These are phyloP conservation scores for Menidia beryllina DNA, from an alignment of 2,113 vertebrate species.

Conservation along the genomic window DNA sequence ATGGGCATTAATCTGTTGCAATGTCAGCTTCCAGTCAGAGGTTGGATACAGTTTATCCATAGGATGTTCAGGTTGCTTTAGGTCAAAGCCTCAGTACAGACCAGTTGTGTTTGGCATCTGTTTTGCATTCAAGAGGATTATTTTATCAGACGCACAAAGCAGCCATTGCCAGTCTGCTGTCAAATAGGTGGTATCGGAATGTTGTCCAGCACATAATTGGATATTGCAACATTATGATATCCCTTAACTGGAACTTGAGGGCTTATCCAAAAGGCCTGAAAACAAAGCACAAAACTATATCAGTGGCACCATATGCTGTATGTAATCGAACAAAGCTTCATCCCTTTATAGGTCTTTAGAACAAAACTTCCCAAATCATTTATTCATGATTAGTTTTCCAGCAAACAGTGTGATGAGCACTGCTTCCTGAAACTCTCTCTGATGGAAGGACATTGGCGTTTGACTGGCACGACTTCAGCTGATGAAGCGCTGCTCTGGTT, in stretches of 20 bases:
- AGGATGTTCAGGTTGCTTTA: constrained; percentile 21
- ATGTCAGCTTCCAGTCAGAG: constrained; percentile 12
- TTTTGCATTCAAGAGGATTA: neutral
- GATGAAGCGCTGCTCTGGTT: constrained; percentile 34
- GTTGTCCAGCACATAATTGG: neutral
- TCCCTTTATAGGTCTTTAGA: neutral
- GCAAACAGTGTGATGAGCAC: constrained; percentile 29
- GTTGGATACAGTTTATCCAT: constrained; percentile 1
- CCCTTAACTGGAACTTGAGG: neutral
- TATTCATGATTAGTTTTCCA: constrained; percentile 29
- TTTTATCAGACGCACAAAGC: neutral
- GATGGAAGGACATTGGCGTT: constrained; percentile 55
- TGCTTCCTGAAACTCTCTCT: constrained; percentile 31
- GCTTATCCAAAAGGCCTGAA: constrained; percentile 5
- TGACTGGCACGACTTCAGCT: constrained; percentile 56
- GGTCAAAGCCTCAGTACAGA: neutral
- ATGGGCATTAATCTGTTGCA: constrained; percentile 13
- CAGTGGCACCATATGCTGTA: neutral
- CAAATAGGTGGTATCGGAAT: neutral
- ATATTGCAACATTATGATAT: neutral
- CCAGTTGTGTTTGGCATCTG: neutral
- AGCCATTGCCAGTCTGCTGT: neutral
- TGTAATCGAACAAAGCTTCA: neutral
- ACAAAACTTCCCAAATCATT: constrained; percentile 29
- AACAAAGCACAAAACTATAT: neutral